Evolutionary conservation across 1,140 invertebrate genomes (phyloP).

Genomic region (Macrobrachium nipponense): DNA sequence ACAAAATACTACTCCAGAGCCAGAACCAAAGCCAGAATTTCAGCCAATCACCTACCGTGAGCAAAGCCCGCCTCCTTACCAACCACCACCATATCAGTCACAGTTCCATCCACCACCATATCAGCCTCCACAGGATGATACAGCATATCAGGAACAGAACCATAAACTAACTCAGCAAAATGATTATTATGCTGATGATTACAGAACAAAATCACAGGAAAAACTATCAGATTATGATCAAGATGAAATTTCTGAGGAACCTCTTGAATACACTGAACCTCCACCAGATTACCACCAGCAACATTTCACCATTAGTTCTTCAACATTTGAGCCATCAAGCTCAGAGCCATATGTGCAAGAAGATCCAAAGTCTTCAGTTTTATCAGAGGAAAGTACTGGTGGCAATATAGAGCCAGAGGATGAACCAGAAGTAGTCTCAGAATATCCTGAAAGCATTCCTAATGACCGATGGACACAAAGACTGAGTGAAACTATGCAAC

Average conservation of each 20-base stretch:
- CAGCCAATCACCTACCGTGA: too few relatives aligned
- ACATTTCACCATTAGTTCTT: neutral
- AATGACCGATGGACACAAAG: neutral
- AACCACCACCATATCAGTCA: too few relatives aligned
- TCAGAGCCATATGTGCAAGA: neutral
- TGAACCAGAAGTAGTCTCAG: neutral
- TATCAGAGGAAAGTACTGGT: neutral
- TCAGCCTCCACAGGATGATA: too few relatives aligned
- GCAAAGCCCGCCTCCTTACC: too few relatives aligned
- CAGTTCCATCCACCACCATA: too few relatives aligned
- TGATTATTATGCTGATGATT: too few relatives aligned
- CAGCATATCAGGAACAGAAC: too few relatives aligned
- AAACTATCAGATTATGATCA: slow-evolving; percentile 3
- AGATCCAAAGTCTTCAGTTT: neutral
- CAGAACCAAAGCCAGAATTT: too few relatives aligned
- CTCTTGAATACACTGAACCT: neutral
- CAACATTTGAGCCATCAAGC: neutral
- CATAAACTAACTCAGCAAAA: too few relatives aligned
- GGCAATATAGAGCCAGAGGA: neutral
- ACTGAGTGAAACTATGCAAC: neutral
- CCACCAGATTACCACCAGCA: neutral
- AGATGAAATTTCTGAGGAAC: neutral
- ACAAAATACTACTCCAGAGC: too few relatives aligned
- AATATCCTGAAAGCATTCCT: neutral
- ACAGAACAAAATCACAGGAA: neutral